phyloP scores from a whole-genome alignment of 2,797 vertebrate genomes.

The Valencia hispanica region DNA sequence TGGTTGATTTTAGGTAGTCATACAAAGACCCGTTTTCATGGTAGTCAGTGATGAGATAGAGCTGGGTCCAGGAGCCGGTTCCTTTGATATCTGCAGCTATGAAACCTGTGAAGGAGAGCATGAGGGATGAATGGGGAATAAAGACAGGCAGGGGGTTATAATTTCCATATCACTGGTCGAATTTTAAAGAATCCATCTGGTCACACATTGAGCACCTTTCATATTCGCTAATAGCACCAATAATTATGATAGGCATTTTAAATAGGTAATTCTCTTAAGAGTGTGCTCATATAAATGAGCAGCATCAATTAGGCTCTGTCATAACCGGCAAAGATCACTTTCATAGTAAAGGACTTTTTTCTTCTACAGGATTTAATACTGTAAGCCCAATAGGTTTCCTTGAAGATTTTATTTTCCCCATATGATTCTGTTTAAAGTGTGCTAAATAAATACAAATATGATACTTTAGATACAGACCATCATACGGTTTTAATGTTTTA shows the following conservation, averaged over 20 bases:
- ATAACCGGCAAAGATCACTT: neutral
- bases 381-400: neutral
- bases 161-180: neutral
- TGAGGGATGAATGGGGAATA: neutral
- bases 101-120: slow-evolving; percentile 81
- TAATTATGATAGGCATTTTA: neutral
- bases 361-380: neutral
- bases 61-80: slow-evolving; percentile 96
- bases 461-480: neutral
- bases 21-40: slow-evolving; percentile 96
- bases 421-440: neutral
- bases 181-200: neutral
- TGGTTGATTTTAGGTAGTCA: slow-evolving; percentile 95
- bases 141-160: neutral
- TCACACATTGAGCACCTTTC: neutral
- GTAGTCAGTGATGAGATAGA: slow-evolving; percentile 97
- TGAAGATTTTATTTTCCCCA: neutral
- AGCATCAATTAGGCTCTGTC: neutral
- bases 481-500: neutral
- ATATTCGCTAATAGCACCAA: neutral
- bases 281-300: neutral
- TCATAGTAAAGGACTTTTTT: neutral
- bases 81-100: slow-evolving; percentile 99
- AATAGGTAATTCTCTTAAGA: neutral
- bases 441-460: neutral